Base-by-base conservation (phyloP, 2,888 invertebrate species). In the Syritta pipiens region DNA sequence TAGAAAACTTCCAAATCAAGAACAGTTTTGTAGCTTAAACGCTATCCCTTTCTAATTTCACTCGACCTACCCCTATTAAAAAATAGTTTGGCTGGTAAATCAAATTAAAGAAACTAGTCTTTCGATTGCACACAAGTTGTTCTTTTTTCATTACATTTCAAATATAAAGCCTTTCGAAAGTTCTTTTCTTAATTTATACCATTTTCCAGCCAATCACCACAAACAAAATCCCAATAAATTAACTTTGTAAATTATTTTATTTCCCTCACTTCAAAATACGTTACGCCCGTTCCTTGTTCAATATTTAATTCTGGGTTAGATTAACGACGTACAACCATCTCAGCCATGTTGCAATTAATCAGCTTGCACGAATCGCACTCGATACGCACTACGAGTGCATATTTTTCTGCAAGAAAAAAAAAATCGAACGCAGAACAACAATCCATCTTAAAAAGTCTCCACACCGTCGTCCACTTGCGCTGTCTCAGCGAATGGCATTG, bases 341-440 rank as follows among this genome's bases (percentile, higher is more conserved):
- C n/a, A 49, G 20, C 71, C 24, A 55, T 55, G 48, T 40, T 53
- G 48, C 55, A 32, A 65, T 72, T 65, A 59, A 59, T 65, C 57
- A 72, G 32, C 35, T 65, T 42, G 26, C 32, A 10, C 49, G 37
- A 30, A 63, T 71, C 28, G 63, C 10, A 55, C 30, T 72, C 19
- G 17, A 24, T 51, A 17, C 10, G 42, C 28, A 62, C 1, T 32
- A 37, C 7, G 19, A 9, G 40, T 4, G 9, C 17, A 28, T 4
- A 6, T 17, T 9, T 51, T 12, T n/a, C 4, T 14, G 35, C 14
- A 17, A 46, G 42, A 22, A 7, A 10, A 24, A 24, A 24, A 19
- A 44, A 2, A 7, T 17, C 26, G 26, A 42, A 49, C 1, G 22
- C n/a, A 30, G 9, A 4, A 14, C 17, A 49, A 37, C 24, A 26